Evolutionary conservation across 92 coral and sea anemone species (phyloP).

Genomic region (Heteractis magnifica): DNA sequence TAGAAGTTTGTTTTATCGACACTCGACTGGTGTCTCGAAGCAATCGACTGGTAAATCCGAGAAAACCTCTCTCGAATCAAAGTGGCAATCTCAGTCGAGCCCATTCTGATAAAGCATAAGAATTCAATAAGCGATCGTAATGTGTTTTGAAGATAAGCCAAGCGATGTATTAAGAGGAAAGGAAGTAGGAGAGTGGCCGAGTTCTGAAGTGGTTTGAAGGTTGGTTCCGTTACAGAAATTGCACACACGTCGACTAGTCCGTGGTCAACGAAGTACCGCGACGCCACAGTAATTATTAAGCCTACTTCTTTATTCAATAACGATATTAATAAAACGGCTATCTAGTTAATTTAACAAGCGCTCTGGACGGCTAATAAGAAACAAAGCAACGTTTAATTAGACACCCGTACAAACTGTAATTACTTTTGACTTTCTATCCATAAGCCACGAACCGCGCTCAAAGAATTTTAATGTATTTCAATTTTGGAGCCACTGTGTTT

Average conservation of each 20-base stretch:
- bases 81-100: background rate
- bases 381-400: constrained; percentile 87
- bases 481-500: constrained; percentile 11
- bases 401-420: constrained; percentile 45
- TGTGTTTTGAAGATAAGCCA: constrained; percentile 3
- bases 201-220: background rate
- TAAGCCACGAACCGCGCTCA: constrained; percentile 6
- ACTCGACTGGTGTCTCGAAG: background rate
- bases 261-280: background rate
- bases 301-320: constrained; percentile 15
- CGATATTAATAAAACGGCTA: constrained; percentile 16
- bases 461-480: background rate
- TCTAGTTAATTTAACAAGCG: constrained; percentile 46
- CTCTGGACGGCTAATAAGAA: constrained; percentile 62
- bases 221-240: background rate
- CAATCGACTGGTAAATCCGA: background rate
- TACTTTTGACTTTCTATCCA: constrained; percentile 35
- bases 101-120: background rate
- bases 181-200: background rate
- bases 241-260: background rate
- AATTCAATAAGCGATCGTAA: background rate
- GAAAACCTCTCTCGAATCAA: background rate
- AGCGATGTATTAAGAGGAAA: background rate
- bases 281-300: background rate
- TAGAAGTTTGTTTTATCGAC: background rate